These are phyloP conservation scores for Mormyrus iriodes DNA, from an alignment of 2,113 vertebrate species.

Conservation along the genomic window DNA sequence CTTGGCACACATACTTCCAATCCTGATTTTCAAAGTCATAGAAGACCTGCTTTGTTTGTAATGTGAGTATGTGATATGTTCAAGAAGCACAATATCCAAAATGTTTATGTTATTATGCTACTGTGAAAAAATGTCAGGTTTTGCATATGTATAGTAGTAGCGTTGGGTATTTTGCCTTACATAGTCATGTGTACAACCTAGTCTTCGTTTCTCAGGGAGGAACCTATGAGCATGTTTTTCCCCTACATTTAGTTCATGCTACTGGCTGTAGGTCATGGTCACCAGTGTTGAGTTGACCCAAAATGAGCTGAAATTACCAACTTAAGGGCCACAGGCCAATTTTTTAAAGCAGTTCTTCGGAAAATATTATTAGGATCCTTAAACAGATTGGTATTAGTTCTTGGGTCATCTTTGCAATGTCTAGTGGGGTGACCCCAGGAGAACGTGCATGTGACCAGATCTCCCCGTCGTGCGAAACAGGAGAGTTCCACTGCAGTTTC, in stretches of 20 bases:
- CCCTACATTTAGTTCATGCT: not conserved
- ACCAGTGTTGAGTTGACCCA: not conserved
- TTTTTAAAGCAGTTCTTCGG: not conserved
- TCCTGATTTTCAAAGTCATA: not conserved
- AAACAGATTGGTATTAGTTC: not conserved
- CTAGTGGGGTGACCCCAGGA: not conserved
- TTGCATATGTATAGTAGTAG: not conserved
- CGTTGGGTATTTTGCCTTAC: not conserved
- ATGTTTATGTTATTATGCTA: not conserved
- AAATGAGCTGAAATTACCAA: not conserved
- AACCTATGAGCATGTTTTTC: not conserved
- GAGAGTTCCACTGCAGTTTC: constrained; percentile 95
- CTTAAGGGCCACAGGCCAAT: not conserved
- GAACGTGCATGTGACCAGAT: not conserved
- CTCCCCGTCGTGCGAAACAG: constrained; percentile 52
- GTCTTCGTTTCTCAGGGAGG: not conserved
- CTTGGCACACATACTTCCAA: not conserved
- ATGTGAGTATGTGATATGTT: not conserved
- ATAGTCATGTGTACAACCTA: not conserved
- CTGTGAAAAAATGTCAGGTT: not conserved
- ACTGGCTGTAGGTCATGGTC: not conserved
- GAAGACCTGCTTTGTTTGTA: not conserved
- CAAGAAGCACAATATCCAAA: not conserved
- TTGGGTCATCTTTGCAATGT: not conserved
- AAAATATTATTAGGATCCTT: not conserved